Evolutionary conservation across 2,888 invertebrate species (phyloP), one percentile per base, ranked within the genome.

Genomic region (Heteropelma amictum): DNA sequence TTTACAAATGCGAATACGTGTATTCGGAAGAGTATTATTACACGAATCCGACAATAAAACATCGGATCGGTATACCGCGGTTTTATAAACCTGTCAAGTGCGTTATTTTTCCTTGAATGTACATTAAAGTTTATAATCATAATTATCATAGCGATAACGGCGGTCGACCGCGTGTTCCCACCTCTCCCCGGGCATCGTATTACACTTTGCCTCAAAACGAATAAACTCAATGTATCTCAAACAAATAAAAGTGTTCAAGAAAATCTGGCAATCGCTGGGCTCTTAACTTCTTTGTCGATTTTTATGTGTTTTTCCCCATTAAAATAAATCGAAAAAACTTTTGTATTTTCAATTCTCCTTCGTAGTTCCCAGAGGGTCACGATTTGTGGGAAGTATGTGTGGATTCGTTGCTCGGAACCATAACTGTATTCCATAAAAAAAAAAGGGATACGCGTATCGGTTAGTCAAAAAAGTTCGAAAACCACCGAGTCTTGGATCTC

Each of bases 1-100:
- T 42, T 68, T 53, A 30, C 30, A 63, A 72, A 68, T 68, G 76
- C 65, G 35, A n/a, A n/a, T 60, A 64, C 73, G 70, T 75, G 63
- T 35, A 56, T 76, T 67, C 38, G 67, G 61, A 72, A 76, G 63
- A 72, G 42, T 65, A 61, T 67, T 68, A 76, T 76, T 76, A 72
- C 60, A 35, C 63, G 17, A 42, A 49, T 40, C 63, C 40, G 68
- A 76, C 76, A 76, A 76, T 76, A 68, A 58, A 75, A 71, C 49
- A 56, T 61, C 38, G 45, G 54, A 42, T 19, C 7, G 53, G 45
- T 47, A 61, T 70, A 61, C 38, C n/a, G n/a, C n/a, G 51, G 51
- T 60, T 51, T 45, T 70, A 60, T 69, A n/a, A n/a, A n/a, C n/a
- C n/a, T n/a, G n/a, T n/a, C 33, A 21, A 63, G 61, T 64, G 49